Base-by-base conservation (phyloP, 2,113 vertebrate genomes). In the Platanista minor region DNA sequence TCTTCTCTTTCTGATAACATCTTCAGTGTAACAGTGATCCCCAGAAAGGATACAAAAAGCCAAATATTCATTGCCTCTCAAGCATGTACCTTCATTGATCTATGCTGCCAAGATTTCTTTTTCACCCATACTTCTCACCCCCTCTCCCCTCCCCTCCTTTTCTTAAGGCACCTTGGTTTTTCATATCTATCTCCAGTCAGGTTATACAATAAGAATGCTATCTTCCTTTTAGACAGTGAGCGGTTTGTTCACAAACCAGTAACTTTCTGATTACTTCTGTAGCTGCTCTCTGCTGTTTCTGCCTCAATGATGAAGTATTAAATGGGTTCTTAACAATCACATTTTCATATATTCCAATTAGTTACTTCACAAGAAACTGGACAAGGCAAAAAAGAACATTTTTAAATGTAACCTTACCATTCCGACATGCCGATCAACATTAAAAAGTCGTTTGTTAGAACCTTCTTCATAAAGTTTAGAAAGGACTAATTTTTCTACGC, bases 381-480 rank as follows among this genome's bases (percentile, higher is more conserved):
- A 90, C 14, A 95, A 90, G 36, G 23, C 57, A 90, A 71, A 95
- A 85, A 91, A 25, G 5, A 95, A 92, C 23, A 92, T 72, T 97
- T 97, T 94, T 41, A 91, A 94, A 17, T 15, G 87, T 81, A 39
- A 46, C 69, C 98, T 99, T 98, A 99, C 99, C 99, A 99, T 99
- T 97, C 99, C 99, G 9, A 99, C 99, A 4, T 99, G 99, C 59
- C 99, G 98, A 98, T 99, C 99, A 0, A 99, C 99, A 97, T 99
- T 99, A 97, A 99, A 99, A 98, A 99, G 99, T 41, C 99, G 99
- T 98, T 99, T 99, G 97, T 99, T 99, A 97, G 99, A 99, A 6
- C 99, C 99, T 95, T 99, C 98, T 96, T 99, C 99, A 1, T 99
- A 99, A 36, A 99, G 99, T 98, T 99, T 99, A 95, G 99, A 99